phyloP scores from a whole-genome alignment of 1,140 invertebrate species.

The Scaptomyza montana region DNA sequence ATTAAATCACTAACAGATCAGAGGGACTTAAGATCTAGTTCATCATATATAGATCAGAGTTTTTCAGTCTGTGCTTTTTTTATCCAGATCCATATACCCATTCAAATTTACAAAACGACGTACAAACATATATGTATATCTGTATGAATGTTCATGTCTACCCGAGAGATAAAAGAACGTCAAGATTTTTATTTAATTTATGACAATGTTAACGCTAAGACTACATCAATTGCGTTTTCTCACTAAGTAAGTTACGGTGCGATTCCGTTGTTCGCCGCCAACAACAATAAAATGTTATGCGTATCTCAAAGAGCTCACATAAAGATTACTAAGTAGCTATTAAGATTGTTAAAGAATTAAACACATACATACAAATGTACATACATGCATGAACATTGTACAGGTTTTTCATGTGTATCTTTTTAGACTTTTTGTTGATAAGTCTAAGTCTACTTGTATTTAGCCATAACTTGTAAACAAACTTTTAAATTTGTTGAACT shows the following conservation, averaged over 20 bases:
- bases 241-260: slow-evolving; percentile 11
- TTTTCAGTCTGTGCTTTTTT: background rate
- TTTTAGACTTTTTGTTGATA: background rate
- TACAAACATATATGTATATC: background rate
- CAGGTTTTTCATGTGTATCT: background rate
- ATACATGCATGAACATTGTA: background rate
- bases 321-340: slow-evolving; percentile 30
- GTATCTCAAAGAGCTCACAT: slow-evolving; percentile 37
- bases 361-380: background rate
- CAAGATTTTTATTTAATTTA: slow-evolving; percentile 78
- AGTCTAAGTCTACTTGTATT: background rate
- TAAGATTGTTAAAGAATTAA: background rate
- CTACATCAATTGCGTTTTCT: slow-evolving; percentile 24
- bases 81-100: background rate
- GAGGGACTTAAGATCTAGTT: background rate
- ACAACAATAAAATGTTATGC: slow-evolving; percentile 46
- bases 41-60: slow-evolving; percentile 11
- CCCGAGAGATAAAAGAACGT: slow-evolving; percentile 44
- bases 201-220: slow-evolving; percentile 66
- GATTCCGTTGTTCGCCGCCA: background rate
- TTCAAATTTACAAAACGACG: slow-evolving; percentile 11
- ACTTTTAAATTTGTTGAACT: background rate
- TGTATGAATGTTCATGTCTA: slow-evolving; percentile 18
- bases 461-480: background rate
- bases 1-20: slow-evolving; percentile 30